phyloP scores from a whole-genome alignment of 2,797 vertebrate genomes.

The Taeniopygia guttata region DNA sequence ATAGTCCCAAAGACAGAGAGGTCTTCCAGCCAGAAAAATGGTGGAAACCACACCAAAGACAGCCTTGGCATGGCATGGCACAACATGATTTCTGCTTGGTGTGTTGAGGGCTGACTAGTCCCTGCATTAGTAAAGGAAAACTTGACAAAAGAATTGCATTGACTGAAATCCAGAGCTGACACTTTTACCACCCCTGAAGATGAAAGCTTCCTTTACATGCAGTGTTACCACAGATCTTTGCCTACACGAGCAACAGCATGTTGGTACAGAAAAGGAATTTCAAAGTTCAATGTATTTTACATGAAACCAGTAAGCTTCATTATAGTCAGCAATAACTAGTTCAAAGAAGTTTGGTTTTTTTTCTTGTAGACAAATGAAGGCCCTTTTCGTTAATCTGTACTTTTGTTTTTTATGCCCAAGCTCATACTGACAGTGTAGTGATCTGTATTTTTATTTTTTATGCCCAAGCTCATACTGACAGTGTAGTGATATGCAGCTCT shows the following conservation, averaged over 20 bases:
- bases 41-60: background rate
- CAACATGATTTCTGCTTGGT: background rate
- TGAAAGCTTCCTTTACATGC: conserved; percentile 14
- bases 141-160: background rate
- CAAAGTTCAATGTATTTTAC: conserved; percentile 25
- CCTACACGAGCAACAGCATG: background rate
- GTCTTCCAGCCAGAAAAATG: conserved; percentile 20
- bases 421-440: background rate
- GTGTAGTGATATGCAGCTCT: background rate
- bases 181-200: background rate
- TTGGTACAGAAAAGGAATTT: conserved; percentile 23
- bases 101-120: background rate
- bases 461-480: background rate
- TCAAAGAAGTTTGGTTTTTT: background rate
- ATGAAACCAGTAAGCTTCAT: background rate
- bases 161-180: background rate
- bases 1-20: conserved; percentile 36
- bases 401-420: background rate
- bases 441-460: background rate
- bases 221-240: background rate
- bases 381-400: background rate
- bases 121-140: background rate
- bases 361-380: conserved; percentile 1
- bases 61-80: background rate
- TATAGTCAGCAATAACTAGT: background rate